Base-by-base conservation (phyloP, 1,140 invertebrate species). In the Goniozus legneri region DNA sequence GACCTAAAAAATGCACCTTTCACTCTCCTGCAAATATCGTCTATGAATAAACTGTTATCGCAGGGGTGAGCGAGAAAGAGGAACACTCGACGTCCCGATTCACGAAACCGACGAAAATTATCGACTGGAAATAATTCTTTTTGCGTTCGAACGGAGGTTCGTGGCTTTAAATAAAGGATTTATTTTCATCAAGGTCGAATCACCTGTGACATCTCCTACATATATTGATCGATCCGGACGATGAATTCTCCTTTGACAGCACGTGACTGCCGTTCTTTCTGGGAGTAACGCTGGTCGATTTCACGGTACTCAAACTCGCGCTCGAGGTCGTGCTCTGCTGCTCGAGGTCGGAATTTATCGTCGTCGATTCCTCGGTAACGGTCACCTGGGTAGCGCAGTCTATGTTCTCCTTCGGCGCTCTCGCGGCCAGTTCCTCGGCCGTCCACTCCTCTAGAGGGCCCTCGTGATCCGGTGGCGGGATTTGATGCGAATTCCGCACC, bases 361-460 rank as follows among this genome's bases (percentile, higher is more conserved):
- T 54, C 2, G 52, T 52, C 2, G 57, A 47, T 27, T 75, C 72
- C 40, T 75, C 72, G 2, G 47, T 40, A 1, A 35, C 20, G 3
- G 43, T 58, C 12, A 62, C 59, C 36, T 65, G 51, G 0, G 38
- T 47, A 19, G 50, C 2, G 2, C 42, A 24, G 33, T 48, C 30
- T 21, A 20, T 50, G 24, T 20, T 52, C 13, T 73, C 69, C 19
- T 59, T 65, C 0, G 64, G 62, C 0, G 63, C 58, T 35, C 71
- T 61, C 0, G 65, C 70, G 1, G 66, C 69, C 34, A 79, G 50
- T 46, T 76, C 72, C 12, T 76, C 77, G 3, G 65, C 64, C 3
- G 85, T 88, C 87, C 88, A 90, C 39, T 84, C 80, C 41, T 84
- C 82, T 21, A 77, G 67, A 8, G 65, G 59, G 4, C 58, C 44